Conservation (phyloP, 2,113 vertebrate species). For the Scortum barcoo region DNA sequence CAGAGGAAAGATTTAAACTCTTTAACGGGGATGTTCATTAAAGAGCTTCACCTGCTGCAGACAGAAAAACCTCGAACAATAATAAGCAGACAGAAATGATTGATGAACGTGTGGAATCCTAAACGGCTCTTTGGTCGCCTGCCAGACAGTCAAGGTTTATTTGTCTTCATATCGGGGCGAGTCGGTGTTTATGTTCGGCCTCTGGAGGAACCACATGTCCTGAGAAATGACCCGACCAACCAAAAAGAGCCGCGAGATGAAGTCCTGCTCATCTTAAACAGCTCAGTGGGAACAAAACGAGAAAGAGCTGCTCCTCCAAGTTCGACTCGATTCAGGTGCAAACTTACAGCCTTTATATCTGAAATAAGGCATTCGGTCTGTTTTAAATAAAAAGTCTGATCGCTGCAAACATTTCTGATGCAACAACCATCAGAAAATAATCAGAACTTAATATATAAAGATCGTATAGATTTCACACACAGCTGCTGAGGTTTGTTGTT, state of each 20-base stretch:
- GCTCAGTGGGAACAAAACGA: neutral
- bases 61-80: constrained; percentile 41
- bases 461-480: too few species aligned
- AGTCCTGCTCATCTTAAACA: constrained; percentile 48
- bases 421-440: too few species aligned
- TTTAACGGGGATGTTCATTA: neutral
- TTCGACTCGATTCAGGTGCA: too few species aligned
- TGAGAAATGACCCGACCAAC: constrained; percentile 69
- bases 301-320: too few species aligned
- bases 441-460: too few species aligned
- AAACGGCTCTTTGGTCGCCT: constrained; percentile 64
- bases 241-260: constrained; percentile 55
- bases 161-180: constrained; percentile 75
- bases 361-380: too few species aligned
- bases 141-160: constrained; percentile 70
- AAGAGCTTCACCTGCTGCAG: neutral
- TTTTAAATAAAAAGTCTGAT: too few species aligned
- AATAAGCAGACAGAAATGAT: constrained; percentile 74
- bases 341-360: too few species aligned
- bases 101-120: constrained; percentile 75
- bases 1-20: neutral
- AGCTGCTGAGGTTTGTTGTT: too few species aligned
- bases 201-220: constrained; percentile 72
- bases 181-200: constrained; percentile 73
- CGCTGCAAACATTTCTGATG: too few species aligned